Percentiles rank a stretch among this genome's conserved stretches.
These are phyloP conservation scores for Sylvietta virens DNA, from an alignment of 2,113 vertebrate genomes.

Conservation along the genomic window DNA sequence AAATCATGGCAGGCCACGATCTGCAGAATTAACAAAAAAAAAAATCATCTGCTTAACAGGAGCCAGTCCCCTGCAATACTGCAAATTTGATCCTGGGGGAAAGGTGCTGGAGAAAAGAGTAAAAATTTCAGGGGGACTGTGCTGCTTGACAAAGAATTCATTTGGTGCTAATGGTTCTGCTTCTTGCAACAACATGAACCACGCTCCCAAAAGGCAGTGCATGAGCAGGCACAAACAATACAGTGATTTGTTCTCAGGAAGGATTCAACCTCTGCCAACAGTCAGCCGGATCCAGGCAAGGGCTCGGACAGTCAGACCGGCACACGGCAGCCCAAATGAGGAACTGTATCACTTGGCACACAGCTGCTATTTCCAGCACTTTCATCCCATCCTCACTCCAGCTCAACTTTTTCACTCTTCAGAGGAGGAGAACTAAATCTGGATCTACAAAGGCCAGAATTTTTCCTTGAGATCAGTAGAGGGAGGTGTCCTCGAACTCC, in stretches of 20 bases:
- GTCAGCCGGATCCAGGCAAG: conserved; percentile 18
- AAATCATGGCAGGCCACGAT: neutral
- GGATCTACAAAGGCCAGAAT: neutral
- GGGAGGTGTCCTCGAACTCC: neutral
- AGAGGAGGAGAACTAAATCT: neutral
- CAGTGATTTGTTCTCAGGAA: conserved; percentile 50
- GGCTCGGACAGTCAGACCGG: neutral
- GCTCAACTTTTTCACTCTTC: neutral
- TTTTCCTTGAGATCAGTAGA: neutral
- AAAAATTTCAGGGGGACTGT: neutral
- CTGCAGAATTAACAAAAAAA: neutral
- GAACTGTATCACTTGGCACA: conserved; percentile 39
- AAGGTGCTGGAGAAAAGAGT: neutral
- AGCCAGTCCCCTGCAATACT: neutral
- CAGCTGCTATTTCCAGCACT: conserved; percentile 28
- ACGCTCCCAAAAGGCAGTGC: conserved; percentile 8
- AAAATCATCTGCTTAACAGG: neutral
- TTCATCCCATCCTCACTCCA: neutral
- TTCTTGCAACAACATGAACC: conserved; percentile 28
- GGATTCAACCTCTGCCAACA: conserved; percentile 34
- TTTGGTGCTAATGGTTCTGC: neutral
- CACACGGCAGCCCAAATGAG: neutral
- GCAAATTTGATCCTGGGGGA: neutral
- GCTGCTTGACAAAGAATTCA: conserved; percentile 10
- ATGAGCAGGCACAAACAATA: conserved; percentile 33